Evolutionary conservation across 1,140 invertebrate genomes (phyloP).

Genomic region (Anagrus nilaparvatae): DNA sequence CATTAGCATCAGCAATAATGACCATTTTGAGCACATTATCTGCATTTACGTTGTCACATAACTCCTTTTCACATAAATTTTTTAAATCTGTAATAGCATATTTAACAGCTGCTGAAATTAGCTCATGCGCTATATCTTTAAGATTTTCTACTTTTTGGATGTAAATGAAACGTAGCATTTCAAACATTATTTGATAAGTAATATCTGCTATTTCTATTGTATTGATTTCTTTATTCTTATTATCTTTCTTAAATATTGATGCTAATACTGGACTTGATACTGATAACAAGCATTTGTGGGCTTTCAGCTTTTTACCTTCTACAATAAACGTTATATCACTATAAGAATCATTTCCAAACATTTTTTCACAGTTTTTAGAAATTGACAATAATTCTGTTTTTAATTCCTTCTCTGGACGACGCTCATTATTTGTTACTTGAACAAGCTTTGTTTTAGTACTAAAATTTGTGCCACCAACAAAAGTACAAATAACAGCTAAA

Average conservation of each 20-base stretch:
- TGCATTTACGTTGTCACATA: too few species aligned
- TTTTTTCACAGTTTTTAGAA: neutral
- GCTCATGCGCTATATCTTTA: neutral
- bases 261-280: conserved; percentile 1
- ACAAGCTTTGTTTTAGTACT: too few species aligned
- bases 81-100: conserved; percentile 2
- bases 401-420: neutral
- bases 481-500: too few species aligned
- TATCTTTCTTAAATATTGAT: conserved; percentile 1
- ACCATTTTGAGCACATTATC: too few species aligned
- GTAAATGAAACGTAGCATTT: conserved; percentile 3
- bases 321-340: conserved; percentile 1
- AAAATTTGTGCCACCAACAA: too few species aligned
- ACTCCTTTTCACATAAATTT: neutral
- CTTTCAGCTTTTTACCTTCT: neutral
- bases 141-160: conserved; percentile 1
- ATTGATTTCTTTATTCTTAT: neutral
- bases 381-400: neutral
- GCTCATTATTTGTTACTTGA: neutral
- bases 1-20: too few species aligned
- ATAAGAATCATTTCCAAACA: neutral
- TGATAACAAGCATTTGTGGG: neutral
- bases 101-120: conserved; percentile 5
- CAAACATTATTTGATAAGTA: neutral
- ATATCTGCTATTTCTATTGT: conserved; percentile 4